These are phyloP conservation scores for Guaruba guarouba DNA, from an alignment of 2,113 vertebrate species.

Conservation along the genomic window DNA sequence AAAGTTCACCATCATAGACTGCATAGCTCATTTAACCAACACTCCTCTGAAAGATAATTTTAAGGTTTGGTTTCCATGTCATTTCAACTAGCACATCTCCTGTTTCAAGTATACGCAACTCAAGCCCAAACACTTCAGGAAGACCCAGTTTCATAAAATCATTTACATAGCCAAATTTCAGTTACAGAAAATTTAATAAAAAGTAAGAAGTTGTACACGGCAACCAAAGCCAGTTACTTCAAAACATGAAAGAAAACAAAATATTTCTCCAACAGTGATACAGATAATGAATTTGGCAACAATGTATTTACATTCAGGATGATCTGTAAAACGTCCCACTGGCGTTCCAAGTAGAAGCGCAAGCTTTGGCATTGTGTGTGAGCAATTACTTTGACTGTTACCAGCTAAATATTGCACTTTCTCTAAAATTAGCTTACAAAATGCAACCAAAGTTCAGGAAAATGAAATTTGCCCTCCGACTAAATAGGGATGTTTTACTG, in stretches of 20 bases:
- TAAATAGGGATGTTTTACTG: neutral
- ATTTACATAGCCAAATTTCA: neutral
- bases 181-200: neutral
- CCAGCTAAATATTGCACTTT: neutral
- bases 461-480: neutral
- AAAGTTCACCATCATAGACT: neutral
- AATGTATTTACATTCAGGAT: neutral
- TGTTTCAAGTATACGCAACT: neutral
- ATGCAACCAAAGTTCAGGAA: neutral
- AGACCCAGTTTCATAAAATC: neutral
- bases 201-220: neutral
- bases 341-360: neutral
- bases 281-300: neutral
- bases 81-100: neutral
- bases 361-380: neutral
- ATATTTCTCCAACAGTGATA: neutral
- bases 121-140: neutral
- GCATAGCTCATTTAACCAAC: neutral
- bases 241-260: neutral
- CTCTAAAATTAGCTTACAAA: neutral
- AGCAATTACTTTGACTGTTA: neutral
- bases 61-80: neutral
- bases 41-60: neutral
- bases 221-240: neutral
- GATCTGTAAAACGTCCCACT: neutral